A percentile compares a stretch with the other conserved stretches of the same genome.
Evolutionary conservation across 2,888 invertebrate species (phyloP).

Genomic region (Melanophora roralis): DNA sequence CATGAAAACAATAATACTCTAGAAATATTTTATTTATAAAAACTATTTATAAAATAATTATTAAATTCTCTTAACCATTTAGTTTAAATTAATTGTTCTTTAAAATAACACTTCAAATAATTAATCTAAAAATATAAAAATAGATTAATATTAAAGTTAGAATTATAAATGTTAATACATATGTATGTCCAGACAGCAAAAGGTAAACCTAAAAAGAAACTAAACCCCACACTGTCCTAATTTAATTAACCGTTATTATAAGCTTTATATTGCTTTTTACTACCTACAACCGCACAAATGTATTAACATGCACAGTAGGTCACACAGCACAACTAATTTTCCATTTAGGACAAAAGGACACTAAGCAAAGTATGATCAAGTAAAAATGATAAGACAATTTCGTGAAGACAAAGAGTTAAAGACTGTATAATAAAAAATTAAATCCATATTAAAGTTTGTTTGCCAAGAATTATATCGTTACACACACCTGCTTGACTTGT

Average conservation of each 20-base stretch:
- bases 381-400: background rate
- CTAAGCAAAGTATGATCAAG: background rate
- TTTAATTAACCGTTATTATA: conserved; percentile 44
- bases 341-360: background rate
- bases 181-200: too few species aligned
- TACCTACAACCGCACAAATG: too few species aligned
- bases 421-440: conserved; percentile 47
- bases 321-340: background rate
- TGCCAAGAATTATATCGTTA: conserved; percentile 10
- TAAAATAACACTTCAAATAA: too few species aligned
- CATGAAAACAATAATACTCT: too few species aligned
- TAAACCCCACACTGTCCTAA: conserved; percentile 4
- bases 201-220: background rate
- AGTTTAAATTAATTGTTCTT: too few species aligned
- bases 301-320: background rate
- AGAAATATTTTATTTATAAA: too few species aligned
- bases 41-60: too few species aligned
- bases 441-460: conserved; percentile 47
- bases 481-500: conserved; percentile 17
- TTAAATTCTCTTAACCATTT: too few species aligned
- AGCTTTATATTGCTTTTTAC: conserved; percentile 10
- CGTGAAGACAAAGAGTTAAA: background rate
- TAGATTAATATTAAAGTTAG: too few species aligned
- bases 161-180: too few species aligned
- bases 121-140: too few species aligned